Conservation (phyloP, 2,888 invertebrate species). For the Tiphia femorata region DNA sequence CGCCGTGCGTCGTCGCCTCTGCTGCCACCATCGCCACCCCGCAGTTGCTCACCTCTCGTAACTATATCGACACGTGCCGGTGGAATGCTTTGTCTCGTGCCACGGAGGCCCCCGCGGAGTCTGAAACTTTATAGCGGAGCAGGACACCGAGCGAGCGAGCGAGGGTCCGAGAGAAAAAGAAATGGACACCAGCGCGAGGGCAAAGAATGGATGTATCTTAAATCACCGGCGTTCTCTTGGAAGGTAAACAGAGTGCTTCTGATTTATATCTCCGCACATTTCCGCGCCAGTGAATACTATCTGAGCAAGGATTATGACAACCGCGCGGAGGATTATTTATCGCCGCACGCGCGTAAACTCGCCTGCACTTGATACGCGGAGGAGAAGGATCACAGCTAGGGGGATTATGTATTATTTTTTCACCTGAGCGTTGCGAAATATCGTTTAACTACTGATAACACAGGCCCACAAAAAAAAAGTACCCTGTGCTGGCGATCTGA, state of each 20-base stretch:
- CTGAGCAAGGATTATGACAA: not conserved
- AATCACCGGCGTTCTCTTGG: not conserved
- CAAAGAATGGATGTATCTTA: not conserved
- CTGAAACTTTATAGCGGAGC: not conserved
- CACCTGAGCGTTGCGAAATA: too few species aligned
- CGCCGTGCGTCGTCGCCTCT: not conserved
- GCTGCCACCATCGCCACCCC: not conserved
- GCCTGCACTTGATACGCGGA: not conserved
- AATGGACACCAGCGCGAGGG: not conserved
- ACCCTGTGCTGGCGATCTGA: too few species aligned
- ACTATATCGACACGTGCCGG: not conserved
- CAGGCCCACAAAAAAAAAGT: too few species aligned
- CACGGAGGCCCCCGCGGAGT: not conserved
- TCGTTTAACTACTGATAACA: too few species aligned
- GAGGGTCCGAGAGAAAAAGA: not conserved
- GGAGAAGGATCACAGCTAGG: not conserved
- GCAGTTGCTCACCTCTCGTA: not conserved
- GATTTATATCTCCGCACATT: not conserved
- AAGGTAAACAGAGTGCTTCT: constrained; percentile 1
- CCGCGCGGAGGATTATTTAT: too few species aligned
- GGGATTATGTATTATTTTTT: too few species aligned
- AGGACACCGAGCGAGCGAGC: not conserved
- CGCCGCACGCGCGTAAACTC: too few species aligned
- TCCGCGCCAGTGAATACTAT: not conserved
- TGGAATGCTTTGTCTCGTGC: not conserved